phyloP scores from a whole-genome alignment of 2,888 invertebrate species.

The Tipula vernalis region DNA sequence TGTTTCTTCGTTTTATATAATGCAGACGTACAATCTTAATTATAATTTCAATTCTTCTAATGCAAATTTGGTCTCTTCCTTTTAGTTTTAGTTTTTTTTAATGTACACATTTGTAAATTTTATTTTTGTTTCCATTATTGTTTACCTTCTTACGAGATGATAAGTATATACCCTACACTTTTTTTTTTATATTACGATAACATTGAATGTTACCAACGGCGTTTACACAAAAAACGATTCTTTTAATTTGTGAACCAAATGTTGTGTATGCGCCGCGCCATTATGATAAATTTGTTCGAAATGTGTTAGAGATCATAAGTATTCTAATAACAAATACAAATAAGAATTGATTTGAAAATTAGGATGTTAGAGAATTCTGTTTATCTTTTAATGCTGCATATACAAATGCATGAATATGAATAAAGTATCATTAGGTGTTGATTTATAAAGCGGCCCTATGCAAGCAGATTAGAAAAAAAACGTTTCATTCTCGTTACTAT shows the following conservation, averaged over 20 bases:
- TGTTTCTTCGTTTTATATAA: neutral
- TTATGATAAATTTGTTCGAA: neutral
- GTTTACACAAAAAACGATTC: neutral
- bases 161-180: too few species aligned
- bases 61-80: neutral
- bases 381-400: neutral
- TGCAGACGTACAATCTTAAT: neutral
- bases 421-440: neutral
- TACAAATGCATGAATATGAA: neutral
- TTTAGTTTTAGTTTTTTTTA: neutral
- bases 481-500: neutral
- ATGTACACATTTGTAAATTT: neutral
- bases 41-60: neutral
- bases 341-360: neutral
- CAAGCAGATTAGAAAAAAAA: neutral
- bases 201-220: neutral
- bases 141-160: neutral
- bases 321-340: neutral
- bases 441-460: neutral
- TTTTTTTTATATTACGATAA: neutral
- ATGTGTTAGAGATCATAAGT: neutral
- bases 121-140: neutral
- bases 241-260: neutral
- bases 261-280: neutral
- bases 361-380: neutral